These are phyloP conservation scores for Chrysomela aeneicollis DNA, from an alignment of 2,888 invertebrate genomes.

Conservation along the genomic window DNA sequence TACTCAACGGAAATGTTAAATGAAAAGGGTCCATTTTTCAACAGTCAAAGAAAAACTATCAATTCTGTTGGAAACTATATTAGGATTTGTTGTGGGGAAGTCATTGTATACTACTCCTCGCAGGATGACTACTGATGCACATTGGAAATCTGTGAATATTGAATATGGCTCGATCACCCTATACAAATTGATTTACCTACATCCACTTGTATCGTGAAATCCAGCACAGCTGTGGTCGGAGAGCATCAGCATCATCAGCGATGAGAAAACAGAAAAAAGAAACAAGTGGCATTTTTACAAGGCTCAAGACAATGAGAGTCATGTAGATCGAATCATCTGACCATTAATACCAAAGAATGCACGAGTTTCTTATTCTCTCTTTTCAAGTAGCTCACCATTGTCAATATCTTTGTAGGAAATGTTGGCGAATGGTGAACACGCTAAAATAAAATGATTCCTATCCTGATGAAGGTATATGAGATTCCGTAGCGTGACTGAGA, in stretches of 20 bases:
- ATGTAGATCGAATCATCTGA: conserved; percentile 47
- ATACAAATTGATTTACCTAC: not conserved
- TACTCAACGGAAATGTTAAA: too few species aligned
- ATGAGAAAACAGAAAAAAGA: conserved; percentile 16
- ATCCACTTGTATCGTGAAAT: not conserved
- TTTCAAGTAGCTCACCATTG: conserved; percentile 50
- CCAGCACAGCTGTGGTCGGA: not conserved
- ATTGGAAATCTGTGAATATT: too few species aligned
- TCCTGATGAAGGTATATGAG: conserved; percentile 27
- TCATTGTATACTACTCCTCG: too few species aligned
- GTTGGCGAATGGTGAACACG: conserved; percentile 40
- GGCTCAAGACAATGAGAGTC: conserved; percentile 43
- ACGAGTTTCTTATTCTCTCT: conserved; percentile 46
- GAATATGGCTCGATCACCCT: not conserved
- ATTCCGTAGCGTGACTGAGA: too few species aligned
- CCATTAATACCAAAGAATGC: conserved; percentile 49
- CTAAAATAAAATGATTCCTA: conserved; percentile 47
- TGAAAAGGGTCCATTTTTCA: too few species aligned
- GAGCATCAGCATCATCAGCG: not conserved
- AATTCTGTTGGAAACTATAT: too few species aligned
- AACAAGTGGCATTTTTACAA: conserved; percentile 42
- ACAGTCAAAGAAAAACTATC: too few species aligned
- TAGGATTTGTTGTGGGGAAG: too few species aligned
- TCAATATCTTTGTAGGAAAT: conserved; percentile 52
- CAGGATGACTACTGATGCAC: too few species aligned